phyloP scores from a whole-genome alignment of 2,113 vertebrate species.

The Collichthys lucidus region DNA sequence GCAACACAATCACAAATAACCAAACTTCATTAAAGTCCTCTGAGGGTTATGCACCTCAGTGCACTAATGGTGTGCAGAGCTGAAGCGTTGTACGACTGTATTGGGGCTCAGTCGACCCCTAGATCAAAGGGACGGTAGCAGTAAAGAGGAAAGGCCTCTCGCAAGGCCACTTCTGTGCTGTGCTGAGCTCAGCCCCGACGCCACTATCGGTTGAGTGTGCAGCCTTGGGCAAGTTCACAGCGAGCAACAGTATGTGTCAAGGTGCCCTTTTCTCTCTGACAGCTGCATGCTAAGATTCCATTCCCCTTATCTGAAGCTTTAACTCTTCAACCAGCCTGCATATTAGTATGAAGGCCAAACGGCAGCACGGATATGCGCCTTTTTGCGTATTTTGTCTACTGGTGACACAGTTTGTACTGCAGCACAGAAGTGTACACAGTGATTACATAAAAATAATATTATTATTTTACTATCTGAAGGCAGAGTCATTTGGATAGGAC shows the following conservation, averaged over 20 bases:
- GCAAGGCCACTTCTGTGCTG: slow-evolving; percentile 51
- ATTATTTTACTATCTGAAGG: slow-evolving; percentile 14
- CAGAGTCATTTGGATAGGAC: slow-evolving; percentile 9
- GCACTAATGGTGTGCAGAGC: background rate
- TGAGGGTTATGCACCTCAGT: background rate
- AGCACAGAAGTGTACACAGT: background rate
- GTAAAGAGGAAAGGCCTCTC: slow-evolving; percentile 47
- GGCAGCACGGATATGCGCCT: background rate
- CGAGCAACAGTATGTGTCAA: slow-evolving; percentile 74
- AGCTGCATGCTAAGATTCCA: slow-evolving; percentile 70
- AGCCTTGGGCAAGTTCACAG: slow-evolving; percentile 69
- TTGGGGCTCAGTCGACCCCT: background rate
- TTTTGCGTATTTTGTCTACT: background rate
- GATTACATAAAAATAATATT: slow-evolving; percentile 1
- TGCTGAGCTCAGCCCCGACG: slow-evolving; percentile 42
- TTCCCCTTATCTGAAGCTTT: slow-evolving; percentile 52
- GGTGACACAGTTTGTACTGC: background rate
- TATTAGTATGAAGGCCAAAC: background rate
- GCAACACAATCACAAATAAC: background rate
- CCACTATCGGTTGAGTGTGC: slow-evolving; percentile 59
- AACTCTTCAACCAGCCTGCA: slow-evolving; percentile 26
- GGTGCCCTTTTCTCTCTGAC: slow-evolving; percentile 76
- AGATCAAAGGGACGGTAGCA: slow-evolving; percentile 44
- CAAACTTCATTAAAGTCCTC: background rate
- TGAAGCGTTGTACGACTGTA: background rate